Evolutionary conservation across 1,140 invertebrate species (phyloP), one percentile per base, ranked within the genome.

Genomic region (Leptinotarsa texana): DNA sequence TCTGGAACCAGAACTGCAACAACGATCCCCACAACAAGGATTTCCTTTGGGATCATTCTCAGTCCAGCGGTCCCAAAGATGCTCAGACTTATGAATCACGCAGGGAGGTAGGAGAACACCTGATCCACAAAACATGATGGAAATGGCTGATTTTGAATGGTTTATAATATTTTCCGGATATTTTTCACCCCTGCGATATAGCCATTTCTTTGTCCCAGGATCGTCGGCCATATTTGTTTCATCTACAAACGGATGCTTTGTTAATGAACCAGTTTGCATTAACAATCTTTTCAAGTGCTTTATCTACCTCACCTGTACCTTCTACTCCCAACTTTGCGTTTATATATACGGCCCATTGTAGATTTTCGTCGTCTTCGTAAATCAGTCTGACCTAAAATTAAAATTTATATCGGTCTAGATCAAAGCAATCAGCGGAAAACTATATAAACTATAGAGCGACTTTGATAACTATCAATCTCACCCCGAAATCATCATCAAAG

Each of bases 51-150:
- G 83, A 17, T 82, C 84, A 66, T 73, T 77, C 72, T 79, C 74
- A 21, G 66, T 80, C 83, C 83, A 84, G 8, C 63, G 65, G 22
- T 80, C 72, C 22, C 73, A 83, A 47, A 85, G 13, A 71, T 84
- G 73, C 63, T 73, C 63, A 21, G 62, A 57, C 49, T 82, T 83
- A 65, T 83, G 83, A 62, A 84, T 72, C n/a, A 83, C 78, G 77
- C 82, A 83, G 15, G 80, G 77, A 21, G 80, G 76, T 17, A 83
- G 69, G 15, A 82, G 21, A 24, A 65, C 57, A 18, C 82, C 81
- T 33, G 78, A 70, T 18, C 74, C 84, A 68, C 78, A 77, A 67
- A 84, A 72, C 82, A 85, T 85, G 11, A 86, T 21, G 21, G 83
- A 81, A n/a, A 75, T 80, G 17, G 70, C 48, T 2, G 48, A 70